Evolutionary conservation across 2,797 vertebrate species (phyloP), one percentile per base, ranked within the genome.

Genomic region (Myotis planiceps): DNA sequence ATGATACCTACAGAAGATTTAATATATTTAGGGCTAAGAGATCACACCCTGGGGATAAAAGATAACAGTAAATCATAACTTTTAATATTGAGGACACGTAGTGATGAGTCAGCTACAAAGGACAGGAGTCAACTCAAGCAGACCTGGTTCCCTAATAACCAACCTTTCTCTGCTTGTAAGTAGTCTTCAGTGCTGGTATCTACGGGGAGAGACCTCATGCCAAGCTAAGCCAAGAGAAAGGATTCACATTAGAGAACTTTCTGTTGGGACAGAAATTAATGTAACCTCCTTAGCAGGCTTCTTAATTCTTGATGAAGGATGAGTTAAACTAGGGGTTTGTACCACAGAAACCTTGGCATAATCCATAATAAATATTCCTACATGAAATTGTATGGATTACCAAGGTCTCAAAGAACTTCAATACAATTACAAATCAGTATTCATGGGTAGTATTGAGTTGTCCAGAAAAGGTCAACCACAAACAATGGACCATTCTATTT

Each of bases 1-100:
- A 76, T 80, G 34, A 95, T 55, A 92, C 51, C 51, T 72, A 47
- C 60, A 87, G 25, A 84, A 81, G 39, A 93, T 88, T 90, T 89
- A 84, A 81, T 80, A 86, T 29, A 55, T 32, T 47, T 39, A 69
- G 9, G 23, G 42, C 29, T 51, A 83, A 84, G 42, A 78, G 69
- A 69, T 76, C 45, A 95, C 18, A 74, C 29, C 29, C 34, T 74
- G 7, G 39, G 63, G 65, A 92, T 65, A 86, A 92, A 93, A 96
- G 58, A 55, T 69, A 87, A 86, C 9, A 76, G 37, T 37, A 78
- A 89, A 69, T 71, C 49, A 32, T 51, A 75, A 79, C 27, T 71
- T 66, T 42, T 47, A 14, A 14, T 42, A 92, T 47, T 81, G 63
- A 89, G 60, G 71, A 76, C 65, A 87, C 51, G 75, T 69, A 79